These are phyloP conservation scores for Drosophila watanabei DNA, from an alignment of 1,140 invertebrate species.

Conservation along the genomic window DNA sequence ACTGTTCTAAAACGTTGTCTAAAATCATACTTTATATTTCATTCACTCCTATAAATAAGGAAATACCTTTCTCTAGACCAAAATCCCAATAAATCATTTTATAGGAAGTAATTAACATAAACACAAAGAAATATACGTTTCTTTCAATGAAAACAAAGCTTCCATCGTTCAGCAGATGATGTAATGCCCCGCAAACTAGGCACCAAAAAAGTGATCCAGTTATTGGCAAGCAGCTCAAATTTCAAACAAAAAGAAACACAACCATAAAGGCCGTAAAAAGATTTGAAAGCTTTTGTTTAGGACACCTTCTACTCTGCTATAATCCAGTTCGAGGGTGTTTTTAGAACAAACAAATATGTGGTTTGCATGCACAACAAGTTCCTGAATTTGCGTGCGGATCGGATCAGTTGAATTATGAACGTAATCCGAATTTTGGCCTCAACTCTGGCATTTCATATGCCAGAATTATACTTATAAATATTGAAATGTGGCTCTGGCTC, in stretches of 20 bases:
- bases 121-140: background rate
- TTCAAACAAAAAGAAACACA: background rate
- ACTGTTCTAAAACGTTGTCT: background rate
- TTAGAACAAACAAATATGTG: constrained; percentile 28
- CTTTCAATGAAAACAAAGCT: background rate
- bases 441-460: constrained; percentile 74
- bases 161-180: background rate
- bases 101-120: constrained; percentile 14
- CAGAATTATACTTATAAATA: constrained; percentile 73
- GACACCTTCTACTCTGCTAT: constrained; percentile 11
- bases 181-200: constrained; percentile 39
- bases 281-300: constrained; percentile 17
- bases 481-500: constrained; percentile 50
- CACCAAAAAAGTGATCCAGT: constrained; percentile 17
- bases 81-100: background rate
- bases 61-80: background rate
- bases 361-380: constrained; percentile 48
- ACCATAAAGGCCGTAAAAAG: constrained; percentile 12
- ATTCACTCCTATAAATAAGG: background rate
- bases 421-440: constrained; percentile 40
- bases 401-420: constrained; percentile 36
- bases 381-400: constrained; percentile 10
- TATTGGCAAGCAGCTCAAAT: background rate
- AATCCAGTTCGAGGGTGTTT: constrained; percentile 19
- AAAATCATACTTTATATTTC: background rate